These are phyloP conservation scores for Scortum barcoo DNA, from an alignment of 2,113 vertebrate species.

Conservation along the genomic window DNA sequence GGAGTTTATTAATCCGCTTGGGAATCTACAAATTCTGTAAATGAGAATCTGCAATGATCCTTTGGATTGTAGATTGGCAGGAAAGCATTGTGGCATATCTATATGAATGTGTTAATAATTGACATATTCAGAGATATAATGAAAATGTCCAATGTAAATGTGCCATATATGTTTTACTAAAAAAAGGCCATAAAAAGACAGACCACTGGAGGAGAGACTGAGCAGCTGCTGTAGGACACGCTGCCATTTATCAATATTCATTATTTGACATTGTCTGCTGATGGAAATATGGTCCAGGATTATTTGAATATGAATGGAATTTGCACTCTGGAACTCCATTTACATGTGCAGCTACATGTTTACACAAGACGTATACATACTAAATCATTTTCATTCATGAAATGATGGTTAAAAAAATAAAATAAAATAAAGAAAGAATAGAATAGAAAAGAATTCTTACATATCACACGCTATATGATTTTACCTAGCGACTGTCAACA, in stretches of 20 bases:
- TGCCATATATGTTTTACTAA: not conserved
- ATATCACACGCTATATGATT: not conserved
- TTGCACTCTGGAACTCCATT: conserved; percentile 44
- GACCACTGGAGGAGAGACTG: conserved; percentile 21
- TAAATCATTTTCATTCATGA: conserved; percentile 12
- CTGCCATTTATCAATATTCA: conserved; percentile 71
- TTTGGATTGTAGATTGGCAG: not conserved
- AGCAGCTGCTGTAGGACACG: conserved; percentile 1
- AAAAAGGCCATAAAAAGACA: not conserved
- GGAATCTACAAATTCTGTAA: not conserved
- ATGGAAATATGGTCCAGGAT: conserved; percentile 51
- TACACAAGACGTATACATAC: conserved; percentile 20
- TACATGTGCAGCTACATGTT: conserved; percentile 33
- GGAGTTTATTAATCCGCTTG: not conserved
- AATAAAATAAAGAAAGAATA: not conserved
- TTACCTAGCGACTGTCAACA: not conserved
- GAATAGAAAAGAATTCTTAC: not conserved
- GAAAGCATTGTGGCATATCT: not conserved
- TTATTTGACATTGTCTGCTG: conserved; percentile 60
- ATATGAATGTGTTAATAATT: not conserved
- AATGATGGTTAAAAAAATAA: not conserved
- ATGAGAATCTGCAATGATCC: not conserved
- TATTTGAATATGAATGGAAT: conserved; percentile 64
- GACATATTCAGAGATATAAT: not conserved
- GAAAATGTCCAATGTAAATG: conserved; percentile 24